Evolutionary conservation across 2,113 vertebrate species (phyloP), one percentile per base, ranked within the genome.

Genomic region (Platycercus adscitus): DNA sequence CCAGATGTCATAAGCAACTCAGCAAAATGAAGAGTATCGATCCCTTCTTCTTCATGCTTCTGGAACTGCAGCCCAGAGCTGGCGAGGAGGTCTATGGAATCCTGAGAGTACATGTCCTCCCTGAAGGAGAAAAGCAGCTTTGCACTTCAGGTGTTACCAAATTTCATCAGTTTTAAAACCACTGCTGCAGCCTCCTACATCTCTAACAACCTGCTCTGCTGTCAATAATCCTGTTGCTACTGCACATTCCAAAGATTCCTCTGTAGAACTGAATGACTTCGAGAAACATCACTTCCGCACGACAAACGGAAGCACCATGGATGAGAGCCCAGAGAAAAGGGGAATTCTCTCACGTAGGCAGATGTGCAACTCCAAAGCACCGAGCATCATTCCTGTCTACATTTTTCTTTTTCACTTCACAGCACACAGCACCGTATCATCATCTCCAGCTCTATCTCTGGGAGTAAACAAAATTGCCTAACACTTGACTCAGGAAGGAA

Each of bases 61-160:
- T 99, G 99, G 95, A 99, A 99, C 97, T 99, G 99, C 75, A 99
- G 98, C 58, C 99, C 99, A 4, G 99, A 99, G 97, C 99, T 99
- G 95, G 99, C 99, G 33, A 99, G 98, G 31, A 99, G 98, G 89
- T 99, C 99, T 96, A 99, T 99, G 88, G 99, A 99, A 93, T 99
- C 99, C 97, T 99, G 99, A 7, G 99, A 99, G 98, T 99, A 99
- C 99, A 99, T 99, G 96, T 99, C 99, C 97, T 99, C 99, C 93
- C 99, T 99, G 86, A 37, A 96, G 80, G 43, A 76, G 35, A 88
- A 95, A 96, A 84, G 31, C 5, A 73, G 47, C 58, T 87, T 66
- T 77, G 84, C 18, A 72, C 31, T 75, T 55, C 39, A 58, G 16
- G 18, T 71, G 33, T 80, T 83, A 63, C 17, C 43, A 82, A 69